Base-by-base conservation (phyloP, 2,113 vertebrate species). In the Dicaeum eximium region DNA sequence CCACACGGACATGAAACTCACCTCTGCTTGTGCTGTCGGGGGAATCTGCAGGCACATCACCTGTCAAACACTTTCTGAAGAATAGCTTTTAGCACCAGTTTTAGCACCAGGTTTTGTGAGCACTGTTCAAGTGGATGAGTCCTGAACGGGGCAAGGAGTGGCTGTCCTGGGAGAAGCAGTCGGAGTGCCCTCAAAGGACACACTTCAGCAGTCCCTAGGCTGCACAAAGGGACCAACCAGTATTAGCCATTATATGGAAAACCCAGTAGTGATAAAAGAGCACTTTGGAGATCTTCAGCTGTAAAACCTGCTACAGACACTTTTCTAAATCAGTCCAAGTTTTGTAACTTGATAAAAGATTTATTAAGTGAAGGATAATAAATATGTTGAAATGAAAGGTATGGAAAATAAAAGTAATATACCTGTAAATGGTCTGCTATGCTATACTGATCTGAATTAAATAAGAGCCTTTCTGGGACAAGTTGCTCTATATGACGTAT, bases 271-370 rank as follows among this genome's bases (percentile, higher is more conserved):
- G 92, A 94, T 95, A 93, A 93, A 97, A 94, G 57, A 94, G 23
- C 67, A 74, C 81, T 96, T 95, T 81, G 75, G 73, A 93, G 92
- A 96, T 82, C 87, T 86, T 94, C 92, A 91, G 57, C 73, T 90
- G 82, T 93, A 94, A 96, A 97, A 90, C 31, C 53, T 80, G 62
- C 67, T 57, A 84, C 91, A 94, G 92, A 65, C 27, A 50, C 53
- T 92, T 92, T 95, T 90, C 81, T 93, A 93, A 95, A 97, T 89
- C 86, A 91, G 78, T 80, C 12, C 96, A 96, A 83, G 91, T 72
- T 88, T 92, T 92, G 80, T 81, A 96, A 93, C 80, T 95, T 94
- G 94, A 95, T 94, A 97, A 96, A 97, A 94, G 79, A 97, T 97
- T 97, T 97, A 97, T 96, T 95, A 88, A 90, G 96, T 95, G 92